Conservation (phyloP, 2,113 vertebrate genomes). For the Dendrocopos noguchii region DNA sequence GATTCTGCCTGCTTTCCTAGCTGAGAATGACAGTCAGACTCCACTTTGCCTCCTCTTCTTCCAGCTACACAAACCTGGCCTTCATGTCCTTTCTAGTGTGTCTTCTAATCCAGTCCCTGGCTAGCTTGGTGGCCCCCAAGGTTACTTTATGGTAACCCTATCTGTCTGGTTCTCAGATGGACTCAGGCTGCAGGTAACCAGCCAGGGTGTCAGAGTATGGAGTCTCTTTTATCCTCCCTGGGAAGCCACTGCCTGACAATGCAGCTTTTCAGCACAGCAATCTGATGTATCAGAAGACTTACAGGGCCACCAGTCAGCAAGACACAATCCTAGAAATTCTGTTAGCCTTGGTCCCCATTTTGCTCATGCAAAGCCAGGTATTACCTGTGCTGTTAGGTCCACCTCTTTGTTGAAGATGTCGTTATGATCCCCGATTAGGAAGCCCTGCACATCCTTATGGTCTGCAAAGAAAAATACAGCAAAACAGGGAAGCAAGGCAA, state of each 20-base stretch:
- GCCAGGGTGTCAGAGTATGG: neutral
- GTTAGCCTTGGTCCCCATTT: neutral
- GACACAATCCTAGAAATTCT: neutral
- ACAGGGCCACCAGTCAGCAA: neutral
- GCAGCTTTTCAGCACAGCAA: neutral
- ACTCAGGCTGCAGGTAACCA: neutral
- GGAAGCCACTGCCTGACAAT: neutral
- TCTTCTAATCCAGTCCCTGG: neutral
- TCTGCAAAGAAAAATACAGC: neutral
- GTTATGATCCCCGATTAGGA: neutral
- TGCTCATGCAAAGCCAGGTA: neutral
- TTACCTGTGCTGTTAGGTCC: neutral
- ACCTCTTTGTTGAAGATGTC: neutral
- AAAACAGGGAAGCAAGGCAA: neutral
- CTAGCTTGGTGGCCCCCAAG: neutral
- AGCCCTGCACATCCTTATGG: neutral
- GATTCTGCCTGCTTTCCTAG: neutral
- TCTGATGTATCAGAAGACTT: neutral
- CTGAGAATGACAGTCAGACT: neutral
- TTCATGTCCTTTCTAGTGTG: neutral
- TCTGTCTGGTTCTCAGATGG: neutral
- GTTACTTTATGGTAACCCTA: neutral
- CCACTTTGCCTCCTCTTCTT: neutral
- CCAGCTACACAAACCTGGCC: neutral
- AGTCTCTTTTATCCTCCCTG: neutral